Evolutionary conservation across 2,797 vertebrate genomes (phyloP).

Genomic region (Cirrhinus molitorella): DNA sequence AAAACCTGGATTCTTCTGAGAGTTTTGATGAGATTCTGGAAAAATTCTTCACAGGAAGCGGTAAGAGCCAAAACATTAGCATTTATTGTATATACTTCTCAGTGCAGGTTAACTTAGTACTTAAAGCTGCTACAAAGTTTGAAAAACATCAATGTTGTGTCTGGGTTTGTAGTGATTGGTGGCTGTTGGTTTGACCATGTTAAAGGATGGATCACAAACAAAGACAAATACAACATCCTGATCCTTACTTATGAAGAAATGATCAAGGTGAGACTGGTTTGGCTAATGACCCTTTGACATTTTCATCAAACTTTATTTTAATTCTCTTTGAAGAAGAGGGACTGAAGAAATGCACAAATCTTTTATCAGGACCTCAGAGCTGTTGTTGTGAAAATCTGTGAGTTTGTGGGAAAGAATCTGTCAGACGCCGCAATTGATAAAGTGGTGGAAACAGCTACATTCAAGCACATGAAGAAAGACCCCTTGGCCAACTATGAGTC

Average conservation of each 20-base stretch:
- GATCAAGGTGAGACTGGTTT: conserved; percentile 72
- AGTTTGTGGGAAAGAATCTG: conserved; percentile 74
- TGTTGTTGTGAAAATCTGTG: conserved; percentile 70
- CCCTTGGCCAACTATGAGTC: conserved; percentile 70
- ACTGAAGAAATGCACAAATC: neutral
- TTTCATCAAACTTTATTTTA: neutral
- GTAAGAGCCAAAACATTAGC: conserved; percentile 47
- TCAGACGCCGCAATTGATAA: conserved; percentile 70
- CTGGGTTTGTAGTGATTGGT: conserved; percentile 56
- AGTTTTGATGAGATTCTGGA: conserved; percentile 57
- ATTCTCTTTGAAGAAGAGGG: neutral
- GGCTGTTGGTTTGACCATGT: conserved; percentile 77
- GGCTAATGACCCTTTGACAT: neutral
- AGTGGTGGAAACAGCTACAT: conserved; percentile 68
- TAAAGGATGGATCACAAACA: conserved; percentile 73
- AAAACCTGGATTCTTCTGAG: conserved; percentile 36
- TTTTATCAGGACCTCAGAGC: conserved; percentile 68
- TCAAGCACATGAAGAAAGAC: conserved; percentile 72
- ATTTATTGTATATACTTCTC: too few species aligned
- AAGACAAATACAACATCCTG: conserved; percentile 77
- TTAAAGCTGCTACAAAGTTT: too few species aligned
- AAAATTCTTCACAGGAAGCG: conserved; percentile 62
- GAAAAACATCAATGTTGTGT: neutral
- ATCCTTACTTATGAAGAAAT: conserved; percentile 78
- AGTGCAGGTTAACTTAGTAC: too few species aligned